phyloP scores from a whole-genome alignment of 2,888 invertebrate genomes.

The Neoascia interrupta region DNA sequence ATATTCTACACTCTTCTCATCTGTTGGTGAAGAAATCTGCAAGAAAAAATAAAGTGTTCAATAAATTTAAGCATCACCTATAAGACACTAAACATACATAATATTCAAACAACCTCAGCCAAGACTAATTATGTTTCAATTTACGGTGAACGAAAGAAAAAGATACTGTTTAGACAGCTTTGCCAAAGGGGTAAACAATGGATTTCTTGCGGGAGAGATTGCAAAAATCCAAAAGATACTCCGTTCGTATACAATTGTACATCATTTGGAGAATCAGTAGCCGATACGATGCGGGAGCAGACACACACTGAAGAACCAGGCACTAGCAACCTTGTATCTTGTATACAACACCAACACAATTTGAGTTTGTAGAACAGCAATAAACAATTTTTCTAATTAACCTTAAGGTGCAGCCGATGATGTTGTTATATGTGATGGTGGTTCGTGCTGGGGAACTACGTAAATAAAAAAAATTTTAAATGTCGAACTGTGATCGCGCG shows the following conservation, averaged over 20 bases:
- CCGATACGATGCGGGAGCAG: not conserved
- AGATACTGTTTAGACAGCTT: too few species aligned
- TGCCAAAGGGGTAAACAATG: too few species aligned
- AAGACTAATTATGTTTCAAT: too few species aligned
- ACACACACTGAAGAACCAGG: too few species aligned
- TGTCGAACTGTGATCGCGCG: constrained; percentile 13
- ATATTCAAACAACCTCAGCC: too few species aligned
- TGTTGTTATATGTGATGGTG: constrained; percentile 9
- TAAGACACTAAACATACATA: too few species aligned
- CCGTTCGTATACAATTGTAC: too few species aligned
- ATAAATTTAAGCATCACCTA: too few species aligned
- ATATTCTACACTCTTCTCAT: constrained; percentile 58
- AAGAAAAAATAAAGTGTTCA: constrained; percentile 26
- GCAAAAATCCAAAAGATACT: constrained; percentile 22
- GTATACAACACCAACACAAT: not conserved
- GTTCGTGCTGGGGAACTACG: constrained; percentile 1
- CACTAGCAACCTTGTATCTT: constrained; percentile 12
- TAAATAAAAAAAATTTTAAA: constrained; percentile 24
- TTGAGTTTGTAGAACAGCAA: constrained; percentile 41
- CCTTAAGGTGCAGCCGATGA: constrained; percentile 27
- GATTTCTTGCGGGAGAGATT: not conserved
- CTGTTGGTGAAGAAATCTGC: constrained; percentile 47
- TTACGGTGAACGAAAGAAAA: too few species aligned
- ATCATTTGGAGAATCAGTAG: constrained; percentile 24
- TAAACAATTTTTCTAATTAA: constrained; percentile 62